A percentile compares a stretch with the other conserved stretches of the same genome.
These are phyloP conservation scores for Eilema depressum DNA, from an alignment of 2,888 invertebrate species.

Conservation along the genomic window DNA sequence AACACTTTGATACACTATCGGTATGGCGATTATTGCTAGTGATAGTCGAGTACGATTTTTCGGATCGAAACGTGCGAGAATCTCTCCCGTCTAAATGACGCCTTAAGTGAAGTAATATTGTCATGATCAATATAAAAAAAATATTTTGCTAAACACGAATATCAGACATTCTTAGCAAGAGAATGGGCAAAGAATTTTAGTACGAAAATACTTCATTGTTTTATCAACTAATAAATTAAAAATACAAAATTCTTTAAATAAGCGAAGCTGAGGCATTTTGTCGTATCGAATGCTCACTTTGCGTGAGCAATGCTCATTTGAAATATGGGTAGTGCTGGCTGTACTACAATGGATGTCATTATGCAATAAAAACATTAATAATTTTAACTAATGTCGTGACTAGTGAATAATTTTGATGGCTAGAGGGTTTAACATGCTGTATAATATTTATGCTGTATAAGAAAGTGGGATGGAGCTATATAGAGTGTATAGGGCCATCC, in stretches of 20 bases:
- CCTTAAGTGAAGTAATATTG: too few relatives aligned
- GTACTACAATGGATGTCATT: constrained; percentile 42
- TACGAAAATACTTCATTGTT: constrained; percentile 3
- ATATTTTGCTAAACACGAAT: background rate
- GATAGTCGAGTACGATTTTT: too few relatives aligned
- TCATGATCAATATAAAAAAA: too few relatives aligned
- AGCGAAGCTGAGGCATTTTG: constrained; percentile 42
- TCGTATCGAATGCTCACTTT: constrained; percentile 59
- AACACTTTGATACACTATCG: too few relatives aligned
- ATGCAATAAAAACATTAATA: constrained; percentile 36
- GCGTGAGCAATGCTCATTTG: constrained; percentile 63
- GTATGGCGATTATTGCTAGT: too few relatives aligned
- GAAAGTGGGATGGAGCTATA: too few relatives aligned
- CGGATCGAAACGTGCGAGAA: too few relatives aligned
- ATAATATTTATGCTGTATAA: background rate
- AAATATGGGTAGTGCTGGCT: constrained; percentile 30
- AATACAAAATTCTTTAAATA: constrained; percentile 13
- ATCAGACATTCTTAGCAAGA: background rate
- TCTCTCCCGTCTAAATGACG: too few relatives aligned
- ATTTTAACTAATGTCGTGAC: background rate
- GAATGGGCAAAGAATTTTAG: background rate
- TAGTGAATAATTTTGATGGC: background rate
- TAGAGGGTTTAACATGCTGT: too few relatives aligned
- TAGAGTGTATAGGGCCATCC: too few relatives aligned
- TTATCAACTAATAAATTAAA: constrained; percentile 36